Evolutionary conservation across 2,888 invertebrate species (phyloP).

Genomic region (Blastobasis lacticolella): DNA sequence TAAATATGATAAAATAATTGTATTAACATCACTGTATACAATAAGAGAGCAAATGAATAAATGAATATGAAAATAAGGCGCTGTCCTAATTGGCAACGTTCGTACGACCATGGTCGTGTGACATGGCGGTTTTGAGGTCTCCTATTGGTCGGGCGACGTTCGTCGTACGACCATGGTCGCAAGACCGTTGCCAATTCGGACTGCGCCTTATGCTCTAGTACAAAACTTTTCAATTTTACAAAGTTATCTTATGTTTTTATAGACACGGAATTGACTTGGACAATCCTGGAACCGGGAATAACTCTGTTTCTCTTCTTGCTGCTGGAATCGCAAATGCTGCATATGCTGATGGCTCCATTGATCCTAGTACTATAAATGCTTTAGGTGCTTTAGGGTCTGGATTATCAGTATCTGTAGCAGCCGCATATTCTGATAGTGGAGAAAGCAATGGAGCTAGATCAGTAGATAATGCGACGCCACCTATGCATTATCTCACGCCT

Average conservation of each 20-base stretch:
- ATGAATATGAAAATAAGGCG: too few relatives aligned
- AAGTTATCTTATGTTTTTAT: conserved; percentile 6
- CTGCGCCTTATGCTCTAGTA: too few relatives aligned
- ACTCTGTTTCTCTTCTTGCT: conserved; percentile 83
- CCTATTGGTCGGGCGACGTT: too few relatives aligned
- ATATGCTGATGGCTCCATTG: conserved; percentile 72
- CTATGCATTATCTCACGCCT: conserved; percentile 93
- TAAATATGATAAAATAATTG: too few relatives aligned
- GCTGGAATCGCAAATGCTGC: conserved; percentile 77
- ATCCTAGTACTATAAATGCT: conserved; percentile 64
- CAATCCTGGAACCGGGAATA: conserved; percentile 88
- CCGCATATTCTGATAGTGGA: conserved; percentile 88
- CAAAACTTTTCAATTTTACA: too few relatives aligned
- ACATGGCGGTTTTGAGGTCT: too few relatives aligned
- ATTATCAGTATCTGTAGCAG: conserved; percentile 78
- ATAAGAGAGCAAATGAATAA: too few relatives aligned
- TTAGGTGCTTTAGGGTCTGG: conserved; percentile 76
- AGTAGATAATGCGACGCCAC: conserved; percentile 90
- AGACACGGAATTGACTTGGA: conserved; percentile 93
- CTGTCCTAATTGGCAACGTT: too few relatives aligned
- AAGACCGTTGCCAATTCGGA: too few relatives aligned
- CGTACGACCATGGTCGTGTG: too few relatives aligned
- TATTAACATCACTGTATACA: too few relatives aligned
- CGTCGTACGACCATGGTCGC: too few relatives aligned
- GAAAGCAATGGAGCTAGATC: conserved; percentile 87